phyloP scores from a whole-genome alignment of 2,113 vertebrate species.

The Camelus bactrianus region DNA sequence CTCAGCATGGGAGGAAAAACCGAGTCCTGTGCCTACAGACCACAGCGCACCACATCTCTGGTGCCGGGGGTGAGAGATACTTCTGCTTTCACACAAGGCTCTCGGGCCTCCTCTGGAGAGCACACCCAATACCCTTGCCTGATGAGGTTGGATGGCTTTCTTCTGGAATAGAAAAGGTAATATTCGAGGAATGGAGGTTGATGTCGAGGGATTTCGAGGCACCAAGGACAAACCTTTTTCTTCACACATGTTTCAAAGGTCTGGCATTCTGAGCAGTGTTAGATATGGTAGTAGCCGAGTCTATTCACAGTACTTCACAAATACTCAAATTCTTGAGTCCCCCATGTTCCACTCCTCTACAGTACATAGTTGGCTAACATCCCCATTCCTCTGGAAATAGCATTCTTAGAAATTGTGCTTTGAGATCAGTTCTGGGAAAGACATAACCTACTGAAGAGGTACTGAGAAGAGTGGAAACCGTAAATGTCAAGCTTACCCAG shows the following conservation, averaged over 20 bases:
- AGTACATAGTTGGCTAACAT: conserved; percentile 26
- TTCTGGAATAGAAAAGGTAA: conserved; percentile 19
- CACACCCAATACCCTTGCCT: neutral
- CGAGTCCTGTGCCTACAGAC: neutral
- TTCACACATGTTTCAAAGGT: neutral
- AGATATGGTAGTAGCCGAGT: neutral
- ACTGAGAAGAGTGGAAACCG: conserved; percentile 51
- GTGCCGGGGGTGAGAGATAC: neutral
- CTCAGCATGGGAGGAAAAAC: neutral
- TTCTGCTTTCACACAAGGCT: neutral
- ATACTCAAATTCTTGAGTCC: neutral
- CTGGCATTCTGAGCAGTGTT: neutral
- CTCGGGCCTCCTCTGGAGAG: neutral
- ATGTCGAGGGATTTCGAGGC: neutral
- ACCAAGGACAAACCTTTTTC: neutral
- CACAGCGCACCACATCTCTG: neutral
- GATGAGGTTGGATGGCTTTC: neutral
- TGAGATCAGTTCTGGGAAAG: conserved; percentile 69
- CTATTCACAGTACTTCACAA: neutral
- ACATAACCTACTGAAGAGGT: conserved; percentile 65
- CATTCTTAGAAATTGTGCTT: conserved; percentile 56
- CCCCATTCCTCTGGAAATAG: conserved; percentile 28
- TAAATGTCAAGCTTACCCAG: conserved; percentile 68
- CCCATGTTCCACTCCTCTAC: neutral
- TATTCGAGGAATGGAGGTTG: neutral